phyloP scores from a whole-genome alignment of 2,888 invertebrate species.

The Danaus chrysippus region DNA sequence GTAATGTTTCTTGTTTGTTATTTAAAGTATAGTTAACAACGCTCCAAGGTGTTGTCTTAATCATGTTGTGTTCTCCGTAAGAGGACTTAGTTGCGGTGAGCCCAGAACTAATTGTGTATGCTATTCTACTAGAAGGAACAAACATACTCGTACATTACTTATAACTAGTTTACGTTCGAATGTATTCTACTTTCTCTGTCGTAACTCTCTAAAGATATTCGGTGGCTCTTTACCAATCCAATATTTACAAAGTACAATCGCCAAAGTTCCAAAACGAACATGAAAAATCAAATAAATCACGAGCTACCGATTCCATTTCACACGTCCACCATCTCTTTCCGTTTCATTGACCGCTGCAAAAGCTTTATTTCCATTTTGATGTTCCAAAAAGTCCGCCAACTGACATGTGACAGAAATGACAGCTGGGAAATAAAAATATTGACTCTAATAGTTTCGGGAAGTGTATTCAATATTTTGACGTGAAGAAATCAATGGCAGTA shows the following conservation, averaged over 20 bases:
- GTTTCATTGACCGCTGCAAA: constrained; percentile 55
- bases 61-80: constrained; percentile 24
- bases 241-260: constrained; percentile 11
- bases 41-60: constrained; percentile 26
- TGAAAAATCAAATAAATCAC: constrained; percentile 34
- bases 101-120: constrained; percentile 11
- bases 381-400: constrained; percentile 25
- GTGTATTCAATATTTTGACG: constrained; percentile 5
- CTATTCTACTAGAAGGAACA: neutral
- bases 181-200: neutral
- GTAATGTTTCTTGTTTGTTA: constrained; percentile 39
- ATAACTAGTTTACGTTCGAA: neutral
- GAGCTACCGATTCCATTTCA: constrained; percentile 48
- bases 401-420: constrained; percentile 15
- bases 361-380: constrained; percentile 51
- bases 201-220: neutral
- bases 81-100: constrained; percentile 16
- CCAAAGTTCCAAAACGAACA: constrained; percentile 17
- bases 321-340: constrained; percentile 56
- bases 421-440: constrained; percentile 11
- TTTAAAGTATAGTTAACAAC: constrained; percentile 26
- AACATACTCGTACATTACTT: too few relatives aligned
- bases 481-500: neutral
- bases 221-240: neutral
- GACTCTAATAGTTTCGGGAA: constrained; percentile 6